A percentile compares a stretch with the other conserved stretches of the same genome.
Evolutionary conservation across 2,113 vertebrate species (phyloP).

Genomic region (Raja brachyura): DNA sequence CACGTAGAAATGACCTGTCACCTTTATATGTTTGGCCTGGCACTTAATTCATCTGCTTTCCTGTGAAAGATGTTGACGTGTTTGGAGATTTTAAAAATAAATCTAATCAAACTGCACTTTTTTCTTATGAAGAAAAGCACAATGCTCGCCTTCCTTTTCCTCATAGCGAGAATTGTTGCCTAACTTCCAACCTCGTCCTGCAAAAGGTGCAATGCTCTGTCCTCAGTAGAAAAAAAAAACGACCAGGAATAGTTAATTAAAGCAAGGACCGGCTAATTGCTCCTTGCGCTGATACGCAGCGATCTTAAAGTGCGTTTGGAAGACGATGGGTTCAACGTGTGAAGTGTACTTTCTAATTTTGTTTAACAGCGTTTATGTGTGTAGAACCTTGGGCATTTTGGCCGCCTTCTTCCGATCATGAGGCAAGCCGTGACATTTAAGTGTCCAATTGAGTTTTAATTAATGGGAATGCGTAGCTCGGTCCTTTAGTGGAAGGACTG

Average conservation of each 20-base stretch:
- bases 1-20: constrained; percentile 62
- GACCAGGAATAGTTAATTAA: constrained; percentile 63
- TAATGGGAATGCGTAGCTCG: constrained; percentile 60
- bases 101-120: constrained; percentile 48
- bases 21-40: constrained; percentile 60
- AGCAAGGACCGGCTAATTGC: constrained; percentile 68
- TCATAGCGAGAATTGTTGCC: background rate
- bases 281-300: constrained; percentile 58
- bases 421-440: constrained; percentile 53
- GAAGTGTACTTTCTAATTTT: constrained; percentile 48
- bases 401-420: constrained; percentile 50
- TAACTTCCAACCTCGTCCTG: background rate
- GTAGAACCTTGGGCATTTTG: constrained; percentile 52
- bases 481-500: constrained; percentile 57
- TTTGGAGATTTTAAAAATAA: constrained; percentile 51
- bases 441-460: constrained; percentile 63
- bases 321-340: constrained; percentile 55
- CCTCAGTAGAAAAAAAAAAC: constrained; percentile 25
- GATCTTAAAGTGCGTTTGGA: constrained; percentile 56
- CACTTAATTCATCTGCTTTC: constrained; percentile 63
- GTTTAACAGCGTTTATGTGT: constrained; percentile 57
- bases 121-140: background rate
- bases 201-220: background rate
- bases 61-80: constrained; percentile 54
- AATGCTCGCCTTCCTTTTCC: background rate